Percentiles rank a stretch among this genome's conserved stretches.
These are phyloP conservation scores for Acanthoscelides obtectus DNA, from an alignment of 2,888 invertebrate genomes.

Conservation along the genomic window DNA sequence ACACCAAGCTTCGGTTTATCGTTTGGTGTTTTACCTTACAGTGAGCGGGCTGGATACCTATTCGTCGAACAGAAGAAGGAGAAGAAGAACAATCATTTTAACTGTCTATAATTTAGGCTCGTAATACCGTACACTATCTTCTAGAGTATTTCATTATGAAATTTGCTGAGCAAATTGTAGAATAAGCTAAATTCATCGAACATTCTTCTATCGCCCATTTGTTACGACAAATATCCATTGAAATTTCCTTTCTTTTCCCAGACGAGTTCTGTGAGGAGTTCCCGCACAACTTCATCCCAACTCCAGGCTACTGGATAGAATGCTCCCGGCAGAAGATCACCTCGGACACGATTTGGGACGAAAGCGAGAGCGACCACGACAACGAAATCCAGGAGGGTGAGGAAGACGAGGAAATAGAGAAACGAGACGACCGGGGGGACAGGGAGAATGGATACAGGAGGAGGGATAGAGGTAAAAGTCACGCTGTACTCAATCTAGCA, in stretches of 20 bases:
- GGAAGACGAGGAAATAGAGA: slow-evolving; percentile 39
- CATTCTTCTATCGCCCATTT: too few relatives aligned
- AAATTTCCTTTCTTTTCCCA: too few relatives aligned
- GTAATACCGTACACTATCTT: too few relatives aligned
- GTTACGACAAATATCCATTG: too few relatives aligned
- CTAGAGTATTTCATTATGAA: too few relatives aligned
- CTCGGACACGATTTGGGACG: slow-evolving; percentile 81
- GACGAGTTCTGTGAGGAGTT: slow-evolving; percentile 92
- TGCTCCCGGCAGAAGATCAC: slow-evolving; percentile 88
- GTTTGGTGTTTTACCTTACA: slow-evolving; percentile 98
- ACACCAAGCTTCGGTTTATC: slow-evolving; percentile 77
- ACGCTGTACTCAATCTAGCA: too few relatives aligned
- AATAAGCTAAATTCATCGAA: too few relatives aligned
- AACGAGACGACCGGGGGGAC: slow-evolving; percentile 37
- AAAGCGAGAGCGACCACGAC: slow-evolving; percentile 74
- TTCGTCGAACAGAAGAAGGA: too few relatives aligned
- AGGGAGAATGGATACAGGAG: slow-evolving; percentile 40
- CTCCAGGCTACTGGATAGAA: slow-evolving; percentile 94
- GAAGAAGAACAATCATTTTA: too few relatives aligned
- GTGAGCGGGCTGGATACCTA: slow-evolving; percentile 66
- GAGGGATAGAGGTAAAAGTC: slow-evolving; percentile 39
- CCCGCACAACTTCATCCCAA: slow-evolving; percentile 86
- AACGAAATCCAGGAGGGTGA: slow-evolving; percentile 49
- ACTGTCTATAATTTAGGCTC: too few relatives aligned
- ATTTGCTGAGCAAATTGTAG: too few relatives aligned